A percentile compares a stretch with the other conserved stretches of the same genome.
Conservation (phyloP, 1,140 invertebrate species). For the Bombus waltoni region DNA sequence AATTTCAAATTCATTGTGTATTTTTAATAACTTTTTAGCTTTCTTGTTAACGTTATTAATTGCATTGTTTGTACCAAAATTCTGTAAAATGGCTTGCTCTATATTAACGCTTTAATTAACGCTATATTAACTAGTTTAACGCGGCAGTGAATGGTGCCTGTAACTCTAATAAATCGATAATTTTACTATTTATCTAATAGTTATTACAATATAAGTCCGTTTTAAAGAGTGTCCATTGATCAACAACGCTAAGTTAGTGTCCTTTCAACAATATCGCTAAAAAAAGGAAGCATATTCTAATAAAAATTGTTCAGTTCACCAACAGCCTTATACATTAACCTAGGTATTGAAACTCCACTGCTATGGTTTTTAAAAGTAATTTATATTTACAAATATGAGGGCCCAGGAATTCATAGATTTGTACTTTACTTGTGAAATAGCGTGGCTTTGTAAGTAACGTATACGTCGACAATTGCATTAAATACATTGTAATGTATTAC, state of each 20-base stretch:
- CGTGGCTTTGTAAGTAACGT: constrained; percentile 13
- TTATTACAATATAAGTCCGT: constrained; percentile 15
- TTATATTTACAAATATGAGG: constrained; percentile 38
- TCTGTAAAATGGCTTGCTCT: not conserved
- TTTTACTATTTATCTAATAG: constrained; percentile 38
- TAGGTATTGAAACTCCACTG: not conserved
- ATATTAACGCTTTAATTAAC: constrained; percentile 57
- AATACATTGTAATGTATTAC: constrained; percentile 11
- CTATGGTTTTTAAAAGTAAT: constrained; percentile 4
- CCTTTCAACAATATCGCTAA: not conserved
- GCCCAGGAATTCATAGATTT: constrained; percentile 45
- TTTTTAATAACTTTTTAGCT: not conserved
- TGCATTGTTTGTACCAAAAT: constrained; percentile 31
- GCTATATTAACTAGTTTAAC: constrained; percentile 49
- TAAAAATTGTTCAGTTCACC: not conserved
- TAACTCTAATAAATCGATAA: constrained; percentile 38
- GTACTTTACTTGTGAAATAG: constrained; percentile 50
- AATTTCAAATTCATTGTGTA: not conserved
- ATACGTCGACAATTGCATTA: not conserved
- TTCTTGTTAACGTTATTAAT: not conserved
- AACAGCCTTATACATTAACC: not conserved
- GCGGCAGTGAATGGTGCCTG: constrained; percentile 43
- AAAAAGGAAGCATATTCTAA: not conserved
- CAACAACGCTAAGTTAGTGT: not conserved
- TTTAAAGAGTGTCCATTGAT: not conserved